Evolutionary conservation across 2,888 invertebrate genomes (phyloP).

Genomic region (Hypena proboscidalis): DNA sequence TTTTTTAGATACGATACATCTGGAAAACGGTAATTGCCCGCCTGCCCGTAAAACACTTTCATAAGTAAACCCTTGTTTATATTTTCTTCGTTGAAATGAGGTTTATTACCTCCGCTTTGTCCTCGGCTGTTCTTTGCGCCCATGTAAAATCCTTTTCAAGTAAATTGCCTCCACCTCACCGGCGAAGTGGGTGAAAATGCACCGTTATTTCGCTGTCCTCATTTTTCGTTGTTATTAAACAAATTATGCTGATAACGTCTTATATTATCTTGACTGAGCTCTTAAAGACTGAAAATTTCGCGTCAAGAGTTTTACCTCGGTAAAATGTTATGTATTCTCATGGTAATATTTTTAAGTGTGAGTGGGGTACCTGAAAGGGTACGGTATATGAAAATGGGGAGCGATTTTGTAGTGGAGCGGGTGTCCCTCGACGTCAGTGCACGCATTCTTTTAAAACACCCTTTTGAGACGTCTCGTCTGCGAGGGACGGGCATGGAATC

Average conservation of each 20-base stretch:
- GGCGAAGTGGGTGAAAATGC: constrained; percentile 59
- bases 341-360: constrained; percentile 37
- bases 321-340: constrained; percentile 23
- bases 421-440: constrained; percentile 60
- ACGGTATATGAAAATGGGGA: constrained; percentile 54
- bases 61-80: constrained; percentile 56
- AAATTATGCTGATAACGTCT: constrained; percentile 41
- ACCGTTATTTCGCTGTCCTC: constrained; percentile 51
- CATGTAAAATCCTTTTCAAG: constrained; percentile 65
- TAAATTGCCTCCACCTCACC: constrained; percentile 64
- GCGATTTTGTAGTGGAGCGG: constrained; percentile 61
- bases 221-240: constrained; percentile 47
- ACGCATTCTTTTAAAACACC: constrained; percentile 73
- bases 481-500: constrained; percentile 53
- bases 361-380: constrained; percentile 46
- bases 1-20: constrained; percentile 6
- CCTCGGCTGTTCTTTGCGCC: constrained; percentile 54
- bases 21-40: constrained; percentile 15
- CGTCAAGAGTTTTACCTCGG: constrained; percentile 17
- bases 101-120: constrained; percentile 73
- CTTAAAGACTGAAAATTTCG: constrained; percentile 30
- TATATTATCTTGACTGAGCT: constrained; percentile 29
- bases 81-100: constrained; percentile 61
- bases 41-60: constrained; percentile 35
- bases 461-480: constrained; percentile 74